These are phyloP conservation scores for Lanius ludovicianus DNA, from an alignment of 2,113 vertebrate genomes.

Conservation along the genomic window DNA sequence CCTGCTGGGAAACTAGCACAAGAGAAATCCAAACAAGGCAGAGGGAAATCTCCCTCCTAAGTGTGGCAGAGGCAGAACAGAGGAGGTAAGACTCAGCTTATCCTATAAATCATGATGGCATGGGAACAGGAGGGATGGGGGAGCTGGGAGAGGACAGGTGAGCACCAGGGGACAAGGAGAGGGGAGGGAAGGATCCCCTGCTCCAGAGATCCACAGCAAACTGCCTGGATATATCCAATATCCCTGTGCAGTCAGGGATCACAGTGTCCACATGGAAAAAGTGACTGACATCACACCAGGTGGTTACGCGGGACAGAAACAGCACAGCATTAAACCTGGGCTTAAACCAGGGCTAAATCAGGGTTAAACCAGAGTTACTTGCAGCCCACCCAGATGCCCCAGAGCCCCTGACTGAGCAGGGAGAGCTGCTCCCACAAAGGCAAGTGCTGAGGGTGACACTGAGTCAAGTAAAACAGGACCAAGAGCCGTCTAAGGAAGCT, in stretches of 20 bases:
- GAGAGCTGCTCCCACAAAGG: background rate
- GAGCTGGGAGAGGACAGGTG: background rate
- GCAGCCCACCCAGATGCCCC: background rate
- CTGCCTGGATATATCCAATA: background rate
- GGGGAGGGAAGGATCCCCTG: background rate
- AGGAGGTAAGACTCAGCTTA: background rate
- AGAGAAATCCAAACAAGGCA: background rate
- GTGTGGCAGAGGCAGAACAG: background rate
- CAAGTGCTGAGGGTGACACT: background rate
- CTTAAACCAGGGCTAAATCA: background rate
- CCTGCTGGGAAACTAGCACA: background rate
- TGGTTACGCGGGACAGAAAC: accelerated
- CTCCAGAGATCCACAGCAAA: background rate
- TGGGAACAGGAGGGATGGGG: accelerated
- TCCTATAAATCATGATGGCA: background rate
- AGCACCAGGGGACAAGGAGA: background rate
- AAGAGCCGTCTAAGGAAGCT: background rate
- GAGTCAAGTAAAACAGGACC: background rate
- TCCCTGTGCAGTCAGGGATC: too few relatives aligned
- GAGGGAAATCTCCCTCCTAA: background rate
- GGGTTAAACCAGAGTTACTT: background rate
- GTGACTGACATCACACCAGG: accelerated
- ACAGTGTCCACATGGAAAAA: background rate
- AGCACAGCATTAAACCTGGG: background rate
- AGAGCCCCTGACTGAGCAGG: background rate